Evolutionary conservation across 2,888 invertebrate genomes (phyloP).

Genomic region (Ichneumon xanthorius): DNA sequence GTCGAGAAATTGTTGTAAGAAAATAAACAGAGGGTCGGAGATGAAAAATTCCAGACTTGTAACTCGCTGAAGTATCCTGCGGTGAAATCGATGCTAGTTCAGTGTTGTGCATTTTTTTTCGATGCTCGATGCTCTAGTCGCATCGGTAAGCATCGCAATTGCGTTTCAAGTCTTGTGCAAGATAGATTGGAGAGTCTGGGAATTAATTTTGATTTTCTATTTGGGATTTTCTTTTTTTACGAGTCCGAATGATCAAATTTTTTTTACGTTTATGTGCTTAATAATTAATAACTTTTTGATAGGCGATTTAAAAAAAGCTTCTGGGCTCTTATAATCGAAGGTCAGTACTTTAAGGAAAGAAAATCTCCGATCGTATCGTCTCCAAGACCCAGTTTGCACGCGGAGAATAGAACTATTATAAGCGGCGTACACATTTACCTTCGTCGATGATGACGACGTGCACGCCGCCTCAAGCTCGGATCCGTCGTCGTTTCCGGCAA

Average conservation of each 20-base stretch:
- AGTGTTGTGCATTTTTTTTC: background rate
- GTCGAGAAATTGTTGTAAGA: background rate
- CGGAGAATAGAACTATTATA: no score
- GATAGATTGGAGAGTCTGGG: no score
- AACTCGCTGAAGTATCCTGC: background rate
- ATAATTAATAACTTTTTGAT: no score
- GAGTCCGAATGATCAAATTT: no score
- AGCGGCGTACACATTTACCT: constrained; percentile 66
- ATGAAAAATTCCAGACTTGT: background rate
- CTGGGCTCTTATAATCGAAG: no score
- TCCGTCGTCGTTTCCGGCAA: constrained; percentile 68
- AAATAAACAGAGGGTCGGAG: constrained; percentile 15
- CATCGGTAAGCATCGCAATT: background rate
- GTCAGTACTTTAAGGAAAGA: no score
- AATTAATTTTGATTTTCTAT: no score
- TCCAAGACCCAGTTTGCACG: no score
- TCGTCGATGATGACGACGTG: constrained; percentile 79
- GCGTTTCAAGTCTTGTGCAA: background rate
- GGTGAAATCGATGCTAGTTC: background rate
- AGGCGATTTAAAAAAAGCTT: no score
- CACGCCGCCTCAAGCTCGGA: constrained; percentile 68
- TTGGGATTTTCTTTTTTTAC: no score
- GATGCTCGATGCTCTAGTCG: background rate
- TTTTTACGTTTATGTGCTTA: no score
- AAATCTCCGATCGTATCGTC: no score